phyloP scores from a whole-genome alignment of 2,797 vertebrate species.

The Paramormyrops hopkinsi region DNA sequence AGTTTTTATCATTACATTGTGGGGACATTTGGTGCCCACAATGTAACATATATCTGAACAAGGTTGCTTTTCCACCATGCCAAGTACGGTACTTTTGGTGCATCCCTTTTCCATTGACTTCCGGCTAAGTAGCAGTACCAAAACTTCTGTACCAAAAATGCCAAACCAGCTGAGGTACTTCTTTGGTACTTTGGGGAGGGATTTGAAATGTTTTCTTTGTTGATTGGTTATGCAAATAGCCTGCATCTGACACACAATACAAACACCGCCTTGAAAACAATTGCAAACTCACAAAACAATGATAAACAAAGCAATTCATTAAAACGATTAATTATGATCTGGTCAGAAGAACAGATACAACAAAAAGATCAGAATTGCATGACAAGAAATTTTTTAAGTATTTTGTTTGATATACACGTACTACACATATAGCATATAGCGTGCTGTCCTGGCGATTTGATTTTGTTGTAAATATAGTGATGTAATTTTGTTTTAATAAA shows the following conservation, averaged over 20 bases:
- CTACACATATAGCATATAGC: too few relatives aligned
- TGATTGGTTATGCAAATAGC: neutral
- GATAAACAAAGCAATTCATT: neutral
- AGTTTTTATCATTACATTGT: neutral
- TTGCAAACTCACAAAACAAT: too few relatives aligned
- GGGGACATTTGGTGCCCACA: too few relatives aligned
- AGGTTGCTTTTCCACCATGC: neutral
- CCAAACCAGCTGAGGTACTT: neutral
- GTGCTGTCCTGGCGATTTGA: too few relatives aligned
- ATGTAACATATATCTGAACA: neutral
- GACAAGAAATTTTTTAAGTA: too few relatives aligned
- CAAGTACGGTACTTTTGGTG: neutral
- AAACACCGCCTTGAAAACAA: too few relatives aligned
- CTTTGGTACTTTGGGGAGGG: neutral
- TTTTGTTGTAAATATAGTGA: too few relatives aligned
- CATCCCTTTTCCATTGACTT: neutral
- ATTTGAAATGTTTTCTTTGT: neutral
- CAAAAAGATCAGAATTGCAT: too few relatives aligned
- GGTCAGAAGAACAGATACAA: too few relatives aligned
- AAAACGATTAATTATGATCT: neutral
- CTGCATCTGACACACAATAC: too few relatives aligned
- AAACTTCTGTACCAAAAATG: neutral
- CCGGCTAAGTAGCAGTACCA: neutral
- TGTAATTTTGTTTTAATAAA: too few relatives aligned
- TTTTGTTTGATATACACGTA: too few relatives aligned